A percentile compares a stretch with the other conserved stretches of the same genome.
Conservation (phyloP, 2,797 vertebrate genomes). For the Tapera naevia region DNA sequence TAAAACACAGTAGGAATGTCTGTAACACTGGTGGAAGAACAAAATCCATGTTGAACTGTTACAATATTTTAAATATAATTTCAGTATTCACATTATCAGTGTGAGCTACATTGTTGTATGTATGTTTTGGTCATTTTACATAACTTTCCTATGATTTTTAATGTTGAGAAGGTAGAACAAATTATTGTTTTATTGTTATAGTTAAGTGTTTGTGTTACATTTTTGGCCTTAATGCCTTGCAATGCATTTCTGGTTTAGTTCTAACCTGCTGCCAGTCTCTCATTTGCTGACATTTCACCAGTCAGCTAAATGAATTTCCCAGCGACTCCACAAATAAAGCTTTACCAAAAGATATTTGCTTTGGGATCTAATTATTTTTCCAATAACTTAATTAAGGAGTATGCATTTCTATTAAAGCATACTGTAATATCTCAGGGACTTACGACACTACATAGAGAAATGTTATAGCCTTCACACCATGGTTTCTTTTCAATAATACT, state of each 20-base stretch:
- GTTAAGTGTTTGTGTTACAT: background rate
- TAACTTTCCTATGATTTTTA: fast-evolving
- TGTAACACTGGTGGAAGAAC: background rate
- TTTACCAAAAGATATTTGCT: background rate
- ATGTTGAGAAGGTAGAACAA: background rate
- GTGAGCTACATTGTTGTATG: background rate
- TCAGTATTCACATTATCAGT: background rate
- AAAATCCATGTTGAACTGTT: background rate
- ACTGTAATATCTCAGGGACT: background rate
- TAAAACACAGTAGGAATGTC: background rate
- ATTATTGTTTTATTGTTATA: fast-evolving
- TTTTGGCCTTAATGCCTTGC: background rate
- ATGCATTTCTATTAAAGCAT: background rate
- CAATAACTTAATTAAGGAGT: background rate
- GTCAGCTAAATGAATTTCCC: background rate
- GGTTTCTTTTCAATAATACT: background rate
- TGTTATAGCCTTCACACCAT: background rate
- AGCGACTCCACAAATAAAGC: background rate
- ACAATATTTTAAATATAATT: background rate
- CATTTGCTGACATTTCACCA: background rate
- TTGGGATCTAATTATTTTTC: background rate
- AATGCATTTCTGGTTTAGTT: background rate
- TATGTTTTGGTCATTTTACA: background rate
- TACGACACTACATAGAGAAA: background rate
- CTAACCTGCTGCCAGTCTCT: background rate